Conservation (phyloP, 2,797 vertebrate genomes). For the Adrianichthys oophorus region DNA sequence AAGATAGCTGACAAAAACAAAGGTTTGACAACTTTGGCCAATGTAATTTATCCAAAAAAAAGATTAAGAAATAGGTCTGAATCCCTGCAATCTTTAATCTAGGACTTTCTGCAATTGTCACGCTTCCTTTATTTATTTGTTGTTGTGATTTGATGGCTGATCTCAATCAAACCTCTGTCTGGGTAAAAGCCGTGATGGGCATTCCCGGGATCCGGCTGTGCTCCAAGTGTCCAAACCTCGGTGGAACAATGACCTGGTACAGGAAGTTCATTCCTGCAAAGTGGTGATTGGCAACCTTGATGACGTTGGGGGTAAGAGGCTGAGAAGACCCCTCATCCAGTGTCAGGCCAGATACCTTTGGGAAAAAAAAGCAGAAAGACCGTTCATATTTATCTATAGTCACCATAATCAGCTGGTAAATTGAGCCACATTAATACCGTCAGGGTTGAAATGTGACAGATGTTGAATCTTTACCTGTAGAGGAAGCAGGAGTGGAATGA, state of each 20-base stretch:
- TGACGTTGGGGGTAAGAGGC: conserved; percentile 74
- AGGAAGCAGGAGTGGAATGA: conserved; percentile 83
- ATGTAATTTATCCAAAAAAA: too few relatives aligned
- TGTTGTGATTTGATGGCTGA: not conserved
- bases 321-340: conserved; percentile 84
- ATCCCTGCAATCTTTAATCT: too few relatives aligned
- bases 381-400: too few relatives aligned
- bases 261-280: conserved; percentile 83
- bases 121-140: not conserved
- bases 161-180: conserved; percentile 80
- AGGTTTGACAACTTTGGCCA: too few relatives aligned
- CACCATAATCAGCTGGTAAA: not conserved
- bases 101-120: too few relatives aligned
- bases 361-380: not conserved
- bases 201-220: conserved; percentile 80
- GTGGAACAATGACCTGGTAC: conserved; percentile 81
- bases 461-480: conserved; percentile 64
- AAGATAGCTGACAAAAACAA: too few relatives aligned
- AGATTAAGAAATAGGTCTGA: too few relatives aligned
- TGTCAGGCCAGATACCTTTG: conserved; percentile 80
- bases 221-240: conserved; percentile 83
- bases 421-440: not conserved
- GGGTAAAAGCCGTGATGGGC: conserved; percentile 83
- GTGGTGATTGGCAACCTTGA: conserved; percentile 81
- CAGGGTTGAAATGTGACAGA: not conserved